Percentiles rank a stretch among this genome's conserved stretches.
These are phyloP conservation scores for Caenorhabditis briggsae DNA, from an alignment of 1,140 invertebrate species.

Conservation along the genomic window DNA sequence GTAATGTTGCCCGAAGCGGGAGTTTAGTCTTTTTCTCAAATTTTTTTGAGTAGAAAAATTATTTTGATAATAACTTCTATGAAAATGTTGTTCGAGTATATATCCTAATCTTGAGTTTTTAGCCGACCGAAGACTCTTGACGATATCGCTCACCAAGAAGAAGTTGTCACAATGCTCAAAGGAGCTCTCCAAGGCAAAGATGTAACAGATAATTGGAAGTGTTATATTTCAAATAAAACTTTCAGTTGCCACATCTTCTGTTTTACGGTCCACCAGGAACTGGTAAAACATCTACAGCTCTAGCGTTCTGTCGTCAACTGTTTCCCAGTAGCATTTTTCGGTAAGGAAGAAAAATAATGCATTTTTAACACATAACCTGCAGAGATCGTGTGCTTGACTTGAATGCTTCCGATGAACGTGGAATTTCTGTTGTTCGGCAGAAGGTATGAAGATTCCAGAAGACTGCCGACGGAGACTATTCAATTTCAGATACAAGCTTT, in stretches of 20 bases:
- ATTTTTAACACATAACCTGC: constrained; percentile 83
- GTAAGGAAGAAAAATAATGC: constrained; percentile 86
- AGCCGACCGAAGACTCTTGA: constrained; percentile 93
- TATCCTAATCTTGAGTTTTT: constrained; percentile 70
- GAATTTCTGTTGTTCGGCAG: constrained; percentile 95
- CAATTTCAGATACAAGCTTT: constrained; percentile 27
- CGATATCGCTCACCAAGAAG: constrained; percentile 95
- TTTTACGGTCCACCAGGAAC: constrained; percentile 99
- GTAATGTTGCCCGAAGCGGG: too few relatives aligned
- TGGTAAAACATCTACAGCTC: constrained; percentile 97
- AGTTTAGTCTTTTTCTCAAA: too few relatives aligned
- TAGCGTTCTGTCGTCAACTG: constrained; percentile 91
- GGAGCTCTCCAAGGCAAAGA: constrained; percentile 83
- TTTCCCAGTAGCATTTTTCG: constrained; percentile 83
- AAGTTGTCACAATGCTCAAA: constrained; percentile 92
- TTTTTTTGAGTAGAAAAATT: too few relatives aligned
- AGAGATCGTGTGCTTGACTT: constrained; percentile 87
- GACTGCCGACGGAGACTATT: constrained; percentile 41
- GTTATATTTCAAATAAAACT: constrained; percentile 76
- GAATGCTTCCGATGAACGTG: constrained; percentile 98
- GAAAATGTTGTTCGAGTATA: too few relatives aligned
- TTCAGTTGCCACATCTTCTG: constrained; percentile 92
- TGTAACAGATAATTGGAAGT: constrained; percentile 76
- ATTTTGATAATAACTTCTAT: too few relatives aligned
- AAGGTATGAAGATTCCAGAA: constrained; percentile 85